phyloP scores from a whole-genome alignment of 2,797 vertebrate genomes.

The Squalus acanthias region DNA sequence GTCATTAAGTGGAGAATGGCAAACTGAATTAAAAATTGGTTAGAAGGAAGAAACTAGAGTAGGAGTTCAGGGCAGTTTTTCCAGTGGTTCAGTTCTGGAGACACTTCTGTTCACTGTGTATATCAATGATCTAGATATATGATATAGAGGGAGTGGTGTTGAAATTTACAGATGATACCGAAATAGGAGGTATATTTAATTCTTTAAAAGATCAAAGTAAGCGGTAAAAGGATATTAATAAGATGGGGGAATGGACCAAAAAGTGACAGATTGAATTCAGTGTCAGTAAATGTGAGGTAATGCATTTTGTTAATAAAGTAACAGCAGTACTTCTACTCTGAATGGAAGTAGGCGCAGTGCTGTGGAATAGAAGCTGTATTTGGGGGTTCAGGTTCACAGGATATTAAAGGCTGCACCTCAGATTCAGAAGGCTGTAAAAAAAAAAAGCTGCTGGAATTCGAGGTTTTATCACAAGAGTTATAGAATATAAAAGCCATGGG shows the following conservation, averaged over 20 bases:
- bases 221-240: not conserved
- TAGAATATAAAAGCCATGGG: too few species aligned
- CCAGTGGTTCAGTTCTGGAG: not conserved
- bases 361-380: not conserved
- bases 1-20: too few species aligned
- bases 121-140: too few species aligned
- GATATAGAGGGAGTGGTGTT: not conserved
- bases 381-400: not conserved
- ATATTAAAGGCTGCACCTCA: not conserved
- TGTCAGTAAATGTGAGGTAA: too few species aligned
- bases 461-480: too few species aligned
- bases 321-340: too few species aligned
- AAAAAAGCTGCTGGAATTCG: not conserved
- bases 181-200: not conserved
- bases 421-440: not conserved
- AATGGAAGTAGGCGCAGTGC: not conserved
- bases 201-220: not conserved
- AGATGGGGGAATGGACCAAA: not conserved
- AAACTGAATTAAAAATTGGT: not conserved
- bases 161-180: not conserved
- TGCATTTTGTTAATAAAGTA: too few species aligned
- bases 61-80: too few species aligned
- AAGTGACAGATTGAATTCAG: not conserved
- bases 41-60: too few species aligned
- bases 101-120: not conserved